Percentiles rank a stretch among this genome's conserved stretches.
Evolutionary conservation across 2,888 invertebrate species (phyloP).

Genomic region (Drosophila paramelanica): DNA sequence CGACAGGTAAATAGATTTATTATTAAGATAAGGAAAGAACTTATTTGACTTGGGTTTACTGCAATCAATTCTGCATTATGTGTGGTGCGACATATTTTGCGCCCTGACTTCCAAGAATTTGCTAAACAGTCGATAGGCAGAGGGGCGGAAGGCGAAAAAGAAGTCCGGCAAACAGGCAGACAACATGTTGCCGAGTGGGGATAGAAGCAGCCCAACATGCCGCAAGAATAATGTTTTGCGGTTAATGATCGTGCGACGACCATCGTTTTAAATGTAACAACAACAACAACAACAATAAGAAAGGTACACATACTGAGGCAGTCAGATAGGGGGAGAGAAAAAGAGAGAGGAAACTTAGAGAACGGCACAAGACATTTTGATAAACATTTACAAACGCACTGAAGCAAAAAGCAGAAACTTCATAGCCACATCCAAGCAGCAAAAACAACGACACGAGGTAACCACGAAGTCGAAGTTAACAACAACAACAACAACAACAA

Average conservation of each 20-base stretch:
- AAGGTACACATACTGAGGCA: conserved; percentile 10
- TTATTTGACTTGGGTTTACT: conserved; percentile 6
- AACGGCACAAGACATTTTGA: conserved; percentile 79
- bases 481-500: conserved; percentile 24
- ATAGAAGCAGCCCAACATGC: conserved; percentile 59
- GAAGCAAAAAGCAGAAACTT: conserved; percentile 75
- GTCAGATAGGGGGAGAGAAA: conserved; percentile 2
- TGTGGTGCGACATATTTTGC: conserved; percentile 59
- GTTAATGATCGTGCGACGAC: conserved; percentile 82
- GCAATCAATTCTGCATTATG: conserved; percentile 33
- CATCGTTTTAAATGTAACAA: conserved; percentile 76
- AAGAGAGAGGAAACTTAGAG: conserved; percentile 38
- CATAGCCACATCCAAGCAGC: conserved; percentile 53
- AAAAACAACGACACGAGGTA: conserved; percentile 45
- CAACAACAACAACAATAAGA: conserved; percentile 24
- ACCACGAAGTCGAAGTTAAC: conserved; percentile 43
- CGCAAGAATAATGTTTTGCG: conserved; percentile 79
- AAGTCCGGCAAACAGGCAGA: conserved; percentile 4
- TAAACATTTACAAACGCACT: conserved; percentile 79
- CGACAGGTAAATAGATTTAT: too few species aligned
- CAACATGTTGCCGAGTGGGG: conserved; percentile 50
- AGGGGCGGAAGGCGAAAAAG: not conserved
- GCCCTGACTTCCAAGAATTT: conserved; percentile 57
- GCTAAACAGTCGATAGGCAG: conserved; percentile 24
- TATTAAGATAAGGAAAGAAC: too few species aligned